Base-by-base conservation (phyloP, 2,113 vertebrate species). In the Brachypteracias leptosomus region DNA sequence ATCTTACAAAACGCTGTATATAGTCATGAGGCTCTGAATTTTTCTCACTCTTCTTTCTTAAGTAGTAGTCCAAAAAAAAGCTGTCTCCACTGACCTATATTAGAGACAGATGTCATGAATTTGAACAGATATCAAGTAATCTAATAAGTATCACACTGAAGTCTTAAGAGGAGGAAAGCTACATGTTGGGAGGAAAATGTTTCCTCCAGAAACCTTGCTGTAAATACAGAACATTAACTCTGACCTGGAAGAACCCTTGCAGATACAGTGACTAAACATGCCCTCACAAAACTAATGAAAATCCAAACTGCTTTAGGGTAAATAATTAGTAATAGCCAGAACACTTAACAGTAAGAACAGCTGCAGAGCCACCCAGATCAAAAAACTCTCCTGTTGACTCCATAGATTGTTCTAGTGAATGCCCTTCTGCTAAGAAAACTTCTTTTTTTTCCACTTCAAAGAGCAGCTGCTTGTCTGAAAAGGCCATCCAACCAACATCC, bases 1-100 rank as follows among this genome's bases (percentile, higher is more conserved):
- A 54, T 90, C 90, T 79, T 92, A 88, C 51, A 77, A 95, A 93
- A 79, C 24, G 61, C 81, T 93, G 40, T 77, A 79, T 62, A 66
- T 20, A 92, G 85, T 65, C 85, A 88, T 9, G 22, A 92, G 42
- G n/a, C 16, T 75, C 66, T 70, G 58, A 80, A 29, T 76, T 85
- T 80, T 85, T 79, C 42, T 88, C 68, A 55, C 61, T 85, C 44
- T 44, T 71, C 76, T 82, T 89, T 91, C 70, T 89, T 46, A 88
- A 80, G n/a, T 6, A 94, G 46, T 52, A 73, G 36, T 57, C 75
- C 21, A 52, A 68, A 76, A 86, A 78, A 84, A 51, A 16, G n/a
- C 66, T 83, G 55, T 66, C 29, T 83, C 81, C 71, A 33, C 51
- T 80, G 46, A 77, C 51, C 49, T 61, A 3, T 61, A 70, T 49